phyloP scores from a whole-genome alignment of 1,140 invertebrate species.

The Drosophila rufa region DNA sequence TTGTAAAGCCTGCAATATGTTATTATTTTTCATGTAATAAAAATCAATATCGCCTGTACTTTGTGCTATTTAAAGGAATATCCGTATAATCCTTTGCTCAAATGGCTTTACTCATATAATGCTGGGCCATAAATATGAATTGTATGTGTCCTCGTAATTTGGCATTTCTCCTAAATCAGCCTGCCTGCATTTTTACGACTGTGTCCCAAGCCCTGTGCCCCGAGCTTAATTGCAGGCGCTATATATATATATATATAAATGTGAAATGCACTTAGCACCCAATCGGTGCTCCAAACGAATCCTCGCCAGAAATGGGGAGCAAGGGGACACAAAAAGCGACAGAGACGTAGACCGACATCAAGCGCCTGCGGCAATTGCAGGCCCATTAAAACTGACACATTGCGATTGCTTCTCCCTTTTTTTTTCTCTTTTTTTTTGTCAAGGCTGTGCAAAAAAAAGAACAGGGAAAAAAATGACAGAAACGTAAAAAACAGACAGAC shows the following conservation, averaged over 20 bases:
- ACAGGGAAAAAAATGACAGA: background rate
- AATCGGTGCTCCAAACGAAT: slow-evolving; percentile 41
- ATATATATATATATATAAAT: background rate
- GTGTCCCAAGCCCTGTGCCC: slow-evolving; percentile 24
- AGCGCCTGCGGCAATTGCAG: slow-evolving; percentile 75
- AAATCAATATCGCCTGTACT: background rate
- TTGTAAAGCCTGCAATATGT: background rate
- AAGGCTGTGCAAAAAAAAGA: slow-evolving; percentile 36
- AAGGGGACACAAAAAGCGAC: slow-evolving; percentile 9
- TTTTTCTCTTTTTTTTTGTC: slow-evolving; percentile 7
- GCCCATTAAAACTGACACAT: slow-evolving; percentile 81
- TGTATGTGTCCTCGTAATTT: slow-evolving; percentile 28
- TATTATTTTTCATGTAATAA: background rate
- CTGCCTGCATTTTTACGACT: slow-evolving; percentile 31
- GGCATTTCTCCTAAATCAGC: slow-evolving; percentile 24
- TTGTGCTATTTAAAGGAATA: background rate
- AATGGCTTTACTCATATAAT: background rate
- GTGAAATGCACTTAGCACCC: slow-evolving; percentile 58
- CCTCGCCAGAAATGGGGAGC: slow-evolving; percentile 20
- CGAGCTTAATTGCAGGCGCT: slow-evolving; percentile 43
- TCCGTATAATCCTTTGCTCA: background rate
- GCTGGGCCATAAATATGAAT: slow-evolving; percentile 10
- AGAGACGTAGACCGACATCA: slow-evolving; percentile 51
- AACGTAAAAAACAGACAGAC: slow-evolving; percentile 28
- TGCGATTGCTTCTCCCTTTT: slow-evolving; percentile 65